Percentiles rank a stretch among this genome's conserved stretches.
Evolutionary conservation across 2,888 invertebrate genomes (phyloP).

Genomic region (Kryphioiulus occultus): DNA sequence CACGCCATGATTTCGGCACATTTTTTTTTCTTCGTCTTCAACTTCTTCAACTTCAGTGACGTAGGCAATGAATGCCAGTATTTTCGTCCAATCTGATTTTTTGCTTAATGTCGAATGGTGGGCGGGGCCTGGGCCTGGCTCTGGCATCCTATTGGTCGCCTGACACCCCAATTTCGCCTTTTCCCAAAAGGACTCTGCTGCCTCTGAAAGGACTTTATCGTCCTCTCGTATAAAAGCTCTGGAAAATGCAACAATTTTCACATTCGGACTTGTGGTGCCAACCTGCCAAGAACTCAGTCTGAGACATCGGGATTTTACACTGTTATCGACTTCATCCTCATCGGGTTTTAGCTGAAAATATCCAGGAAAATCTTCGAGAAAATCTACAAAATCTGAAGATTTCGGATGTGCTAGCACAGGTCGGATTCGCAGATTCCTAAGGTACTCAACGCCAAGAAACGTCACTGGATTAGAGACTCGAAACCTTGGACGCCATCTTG

Average conservation of each 20-base stretch:
- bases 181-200: background rate
- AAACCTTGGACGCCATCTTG: background rate
- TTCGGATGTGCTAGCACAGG: background rate
- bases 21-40: background rate
- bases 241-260: background rate
- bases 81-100: constrained; percentile 27
- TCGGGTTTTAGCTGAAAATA: background rate
- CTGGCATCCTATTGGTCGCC: background rate
- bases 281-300: background rate
- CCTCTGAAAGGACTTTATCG: background rate
- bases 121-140: background rate
- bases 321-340: background rate
- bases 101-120: background rate
- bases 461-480: background rate
- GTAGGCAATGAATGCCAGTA: background rate
- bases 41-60: background rate
- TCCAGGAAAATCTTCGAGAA: background rate
- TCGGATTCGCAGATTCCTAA: background rate
- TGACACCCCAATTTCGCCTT: constrained; percentile 33
- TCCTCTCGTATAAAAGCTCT: constrained; percentile 41
- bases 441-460: background rate
- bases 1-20: constrained; percentile 23
- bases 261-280: constrained; percentile 45
- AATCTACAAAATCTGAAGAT: background rate
- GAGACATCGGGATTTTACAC: background rate